Percentiles rank a stretch among this genome's conserved stretches.
Conservation (phyloP, 2,113 vertebrate genomes). For the Erythrocercus mccallii region DNA sequence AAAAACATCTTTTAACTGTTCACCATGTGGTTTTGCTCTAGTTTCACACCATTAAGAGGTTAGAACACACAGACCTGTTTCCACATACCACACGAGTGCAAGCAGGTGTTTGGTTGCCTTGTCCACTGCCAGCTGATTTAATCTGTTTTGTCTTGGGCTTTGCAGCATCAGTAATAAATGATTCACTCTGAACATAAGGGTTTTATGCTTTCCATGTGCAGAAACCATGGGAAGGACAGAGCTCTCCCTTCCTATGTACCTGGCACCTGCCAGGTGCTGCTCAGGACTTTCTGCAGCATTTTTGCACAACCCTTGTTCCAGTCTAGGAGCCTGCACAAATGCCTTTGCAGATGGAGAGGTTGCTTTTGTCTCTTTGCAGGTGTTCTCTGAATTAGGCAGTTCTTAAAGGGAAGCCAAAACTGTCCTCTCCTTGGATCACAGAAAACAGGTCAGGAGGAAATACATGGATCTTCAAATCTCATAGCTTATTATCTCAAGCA, state of each 20-base stretch:
- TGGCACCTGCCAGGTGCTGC: neutral
- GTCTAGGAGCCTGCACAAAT: fast-evolving
- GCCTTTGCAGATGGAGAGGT: neutral
- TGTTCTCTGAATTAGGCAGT: neutral
- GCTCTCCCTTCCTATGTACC: neutral
- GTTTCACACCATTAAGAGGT: neutral
- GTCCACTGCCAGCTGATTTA: conserved; percentile 10
- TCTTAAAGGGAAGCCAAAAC: neutral
- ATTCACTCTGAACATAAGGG: neutral
- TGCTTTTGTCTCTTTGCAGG: neutral
- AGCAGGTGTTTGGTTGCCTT: neutral
- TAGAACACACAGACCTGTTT: neutral
- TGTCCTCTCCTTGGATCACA: neutral
- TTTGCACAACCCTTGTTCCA: neutral
- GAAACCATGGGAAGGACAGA: neutral
- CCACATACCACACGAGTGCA: neutral
- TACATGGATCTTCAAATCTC: neutral
- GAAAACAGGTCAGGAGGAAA: neutral
- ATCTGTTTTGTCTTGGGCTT: neutral
- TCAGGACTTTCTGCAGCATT: neutral
- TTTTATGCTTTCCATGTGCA: neutral
- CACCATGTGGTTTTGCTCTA: neutral
- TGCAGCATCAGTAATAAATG: neutral
- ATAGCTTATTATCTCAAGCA: neutral
- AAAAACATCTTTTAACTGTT: neutral